These are phyloP conservation scores for Piprites chloris DNA, from an alignment of 2,113 vertebrate genomes.

Conservation along the genomic window DNA sequence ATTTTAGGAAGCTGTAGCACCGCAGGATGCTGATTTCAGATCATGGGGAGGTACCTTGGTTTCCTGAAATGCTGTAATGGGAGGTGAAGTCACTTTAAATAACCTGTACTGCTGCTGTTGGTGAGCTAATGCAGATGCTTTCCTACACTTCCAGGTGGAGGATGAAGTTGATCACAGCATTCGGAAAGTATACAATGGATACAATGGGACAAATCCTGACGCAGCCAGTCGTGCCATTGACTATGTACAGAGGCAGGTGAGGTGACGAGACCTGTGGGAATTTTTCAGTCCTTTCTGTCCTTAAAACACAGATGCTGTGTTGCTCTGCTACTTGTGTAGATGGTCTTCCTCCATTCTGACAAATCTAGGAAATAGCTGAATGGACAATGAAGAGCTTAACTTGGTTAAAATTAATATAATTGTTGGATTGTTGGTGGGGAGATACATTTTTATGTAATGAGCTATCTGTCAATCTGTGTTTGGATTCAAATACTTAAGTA, in stretches of 20 bases:
- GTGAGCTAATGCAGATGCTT: slow-evolving; percentile 13
- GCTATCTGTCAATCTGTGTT: neutral
- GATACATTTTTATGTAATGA: neutral
- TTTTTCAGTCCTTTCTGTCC: neutral
- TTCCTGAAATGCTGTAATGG: neutral
- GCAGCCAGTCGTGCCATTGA: slow-evolving; percentile 96
- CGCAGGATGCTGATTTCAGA: neutral
- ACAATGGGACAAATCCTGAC: slow-evolving; percentile 91
- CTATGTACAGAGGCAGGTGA: slow-evolving; percentile 96
- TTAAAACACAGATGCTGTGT: neutral
- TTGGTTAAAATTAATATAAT: neutral
- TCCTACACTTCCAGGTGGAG: slow-evolving; percentile 80
- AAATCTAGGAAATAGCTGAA: neutral
- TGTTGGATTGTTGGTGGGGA: neutral
- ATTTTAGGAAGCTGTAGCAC: neutral
- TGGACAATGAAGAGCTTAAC: neutral
- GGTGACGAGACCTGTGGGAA: neutral
- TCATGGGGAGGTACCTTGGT: neutral
- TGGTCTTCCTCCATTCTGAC: neutral
- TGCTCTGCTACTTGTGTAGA: neutral
- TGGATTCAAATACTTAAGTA: neutral
- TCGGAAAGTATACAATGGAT: slow-evolving; percentile 90
- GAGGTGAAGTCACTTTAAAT: neutral
- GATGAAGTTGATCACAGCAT: slow-evolving; percentile 93
- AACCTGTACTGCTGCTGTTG: neutral